Evolutionary conservation across 2,797 vertebrate species (phyloP).

Genomic region (Orientallactaga sibirica): DNA sequence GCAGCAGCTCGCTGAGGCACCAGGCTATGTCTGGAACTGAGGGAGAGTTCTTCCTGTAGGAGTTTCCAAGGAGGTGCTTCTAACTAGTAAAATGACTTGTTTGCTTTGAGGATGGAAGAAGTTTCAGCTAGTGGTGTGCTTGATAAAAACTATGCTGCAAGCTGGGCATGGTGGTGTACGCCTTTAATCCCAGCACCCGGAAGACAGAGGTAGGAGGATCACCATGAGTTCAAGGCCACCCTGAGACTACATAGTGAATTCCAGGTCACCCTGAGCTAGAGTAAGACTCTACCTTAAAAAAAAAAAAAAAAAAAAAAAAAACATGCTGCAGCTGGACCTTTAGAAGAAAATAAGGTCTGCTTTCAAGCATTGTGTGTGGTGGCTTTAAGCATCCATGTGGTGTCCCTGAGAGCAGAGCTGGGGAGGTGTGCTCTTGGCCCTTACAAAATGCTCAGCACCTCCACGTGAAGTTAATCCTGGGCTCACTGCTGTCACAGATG

Average conservation of each 20-base stretch:
- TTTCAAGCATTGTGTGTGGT: rapidly evolving
- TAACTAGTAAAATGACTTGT: background rate
- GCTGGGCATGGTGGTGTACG: too few species aligned
- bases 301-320: too few species aligned
- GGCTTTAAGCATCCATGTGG: rapidly evolving
- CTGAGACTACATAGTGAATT: too few species aligned
- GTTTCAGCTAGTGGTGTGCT: rapidly evolving
- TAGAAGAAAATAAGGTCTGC: background rate
- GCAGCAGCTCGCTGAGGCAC: too few species aligned
- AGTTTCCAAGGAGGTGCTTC: background rate
- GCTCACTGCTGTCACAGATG: rapidly evolving
- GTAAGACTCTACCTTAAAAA: too few species aligned
- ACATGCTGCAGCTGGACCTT: background rate
- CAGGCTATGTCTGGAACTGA: rapidly evolving
- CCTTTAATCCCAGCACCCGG: too few species aligned
- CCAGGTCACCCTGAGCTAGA: too few species aligned
- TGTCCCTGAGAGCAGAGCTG: rapidly evolving
- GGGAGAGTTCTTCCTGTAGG: too few species aligned
- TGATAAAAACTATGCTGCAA: background rate
- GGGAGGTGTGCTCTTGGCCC: rapidly evolving
- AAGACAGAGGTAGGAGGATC: too few species aligned
- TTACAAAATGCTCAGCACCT: rapidly evolving
- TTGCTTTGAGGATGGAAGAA: background rate
- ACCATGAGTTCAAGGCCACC: too few species aligned
- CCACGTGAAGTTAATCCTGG: background rate